phyloP scores from a whole-genome alignment of 35 echinoderm and acorn worm genomes.

The Lytechinus variegatus region DNA sequence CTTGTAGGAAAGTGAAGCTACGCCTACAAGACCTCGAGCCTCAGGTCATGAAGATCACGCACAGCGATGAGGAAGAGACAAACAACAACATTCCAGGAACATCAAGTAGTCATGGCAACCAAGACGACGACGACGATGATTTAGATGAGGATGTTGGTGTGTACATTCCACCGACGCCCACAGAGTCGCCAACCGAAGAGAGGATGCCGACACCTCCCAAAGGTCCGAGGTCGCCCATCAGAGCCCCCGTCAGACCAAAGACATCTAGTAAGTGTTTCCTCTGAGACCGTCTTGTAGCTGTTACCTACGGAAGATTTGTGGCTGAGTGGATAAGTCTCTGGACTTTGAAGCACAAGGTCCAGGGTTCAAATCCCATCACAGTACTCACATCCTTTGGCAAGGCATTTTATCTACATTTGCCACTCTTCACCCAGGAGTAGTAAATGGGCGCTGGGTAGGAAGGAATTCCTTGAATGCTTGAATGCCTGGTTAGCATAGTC shows the following conservation, averaged over 20 bases:
- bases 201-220: conserved; percentile 65
- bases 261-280: conserved; percentile 69
- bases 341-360: too few species aligned
- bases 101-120: neutral
- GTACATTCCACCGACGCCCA: conserved; percentile 60
- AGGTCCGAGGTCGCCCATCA: conserved; percentile 38
- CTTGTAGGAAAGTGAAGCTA: conserved; percentile 63
- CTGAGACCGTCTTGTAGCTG: too few species aligned
- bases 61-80: conserved; percentile 61
- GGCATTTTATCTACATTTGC: too few species aligned
- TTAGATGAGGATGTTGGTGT: conserved; percentile 43
- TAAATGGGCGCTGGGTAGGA: too few species aligned
- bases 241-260: conserved; percentile 69
- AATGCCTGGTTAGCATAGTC: too few species aligned
- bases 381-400: too few species aligned
- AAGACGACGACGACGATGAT: conserved; percentile 21
- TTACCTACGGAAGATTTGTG: too few species aligned
- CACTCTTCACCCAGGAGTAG: too few species aligned
- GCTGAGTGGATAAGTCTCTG: too few species aligned
- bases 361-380: too few species aligned
- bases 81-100: neutral
- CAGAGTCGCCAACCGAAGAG: conserved; percentile 46
- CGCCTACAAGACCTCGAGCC: conserved; percentile 79
- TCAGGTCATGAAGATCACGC: conserved; percentile 83
- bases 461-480: too few species aligned